phyloP scores from a whole-genome alignment of 2,888 invertebrate genomes.

The Entomobrya proxima region DNA sequence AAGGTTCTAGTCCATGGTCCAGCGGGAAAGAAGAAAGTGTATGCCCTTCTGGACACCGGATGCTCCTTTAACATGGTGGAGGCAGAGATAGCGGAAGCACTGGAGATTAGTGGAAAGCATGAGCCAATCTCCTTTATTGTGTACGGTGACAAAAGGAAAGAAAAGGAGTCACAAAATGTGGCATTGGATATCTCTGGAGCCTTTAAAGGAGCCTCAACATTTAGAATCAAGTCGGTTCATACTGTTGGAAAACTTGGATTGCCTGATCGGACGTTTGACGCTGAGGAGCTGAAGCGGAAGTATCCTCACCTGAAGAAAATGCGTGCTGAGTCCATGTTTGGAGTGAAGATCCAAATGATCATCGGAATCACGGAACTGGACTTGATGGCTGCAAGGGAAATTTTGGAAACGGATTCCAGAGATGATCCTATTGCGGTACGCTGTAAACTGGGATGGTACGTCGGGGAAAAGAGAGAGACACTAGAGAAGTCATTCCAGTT shows the following conservation, averaged over 20 bases:
- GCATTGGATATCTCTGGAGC: neutral
- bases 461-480: neutral
- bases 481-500: too few species aligned
- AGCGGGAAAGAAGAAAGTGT: neutral
- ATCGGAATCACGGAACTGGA: too few species aligned
- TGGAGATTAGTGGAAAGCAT: too few species aligned
- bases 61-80: too few species aligned
- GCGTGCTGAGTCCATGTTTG: neutral
- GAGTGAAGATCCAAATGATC: neutral
- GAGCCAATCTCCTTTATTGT: too few species aligned
- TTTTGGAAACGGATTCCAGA: too few species aligned
- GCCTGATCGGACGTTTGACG: neutral
- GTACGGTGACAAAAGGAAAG: neutral
- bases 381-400: too few species aligned
- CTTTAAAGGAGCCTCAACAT: neutral
- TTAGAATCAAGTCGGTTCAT: neutral
- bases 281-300: neutral
- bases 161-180: neutral
- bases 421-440: too few species aligned
- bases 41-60: neutral
- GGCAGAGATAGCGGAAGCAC: too few species aligned
- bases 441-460: neutral
- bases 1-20: neutral
- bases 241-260: neutral
- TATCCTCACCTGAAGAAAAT: neutral